Conservation (phyloP, 2,113 vertebrate genomes). For the Sakesphorus luctuosus region DNA sequence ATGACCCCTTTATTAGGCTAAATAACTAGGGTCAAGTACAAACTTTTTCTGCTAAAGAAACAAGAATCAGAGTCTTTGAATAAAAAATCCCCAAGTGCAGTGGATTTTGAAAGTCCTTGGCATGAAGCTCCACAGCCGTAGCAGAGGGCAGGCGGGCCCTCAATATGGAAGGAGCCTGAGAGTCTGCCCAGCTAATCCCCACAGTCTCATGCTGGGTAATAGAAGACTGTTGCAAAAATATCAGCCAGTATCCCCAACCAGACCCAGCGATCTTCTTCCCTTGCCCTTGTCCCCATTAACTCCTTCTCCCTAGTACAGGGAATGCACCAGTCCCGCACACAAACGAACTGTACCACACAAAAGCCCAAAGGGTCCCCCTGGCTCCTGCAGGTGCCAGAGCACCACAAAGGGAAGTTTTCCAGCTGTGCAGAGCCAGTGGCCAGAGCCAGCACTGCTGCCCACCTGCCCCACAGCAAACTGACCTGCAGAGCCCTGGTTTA, state of each 20-base stretch:
- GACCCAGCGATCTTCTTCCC: conserved; percentile 7
- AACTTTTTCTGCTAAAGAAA: background rate
- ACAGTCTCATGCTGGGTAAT: background rate
- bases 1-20: background rate
- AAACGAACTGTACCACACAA: background rate
- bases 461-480: background rate
- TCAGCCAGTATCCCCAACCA: conserved; percentile 19
- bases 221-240: conserved; percentile 50
- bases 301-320: background rate
- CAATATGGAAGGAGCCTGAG: background rate
- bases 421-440: background rate
- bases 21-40: background rate
- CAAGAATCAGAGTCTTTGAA: background rate
- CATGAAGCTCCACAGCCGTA: background rate
- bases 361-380: background rate
- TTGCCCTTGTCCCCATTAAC: background rate
- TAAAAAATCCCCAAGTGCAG: background rate
- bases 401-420: background rate
- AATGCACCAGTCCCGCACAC: background rate
- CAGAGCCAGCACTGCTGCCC: rapidly evolving
- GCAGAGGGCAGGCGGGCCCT: background rate
- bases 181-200: conserved; percentile 54
- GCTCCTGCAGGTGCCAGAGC: background rate
- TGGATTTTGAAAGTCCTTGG: background rate
- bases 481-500: background rate